Percentiles rank a stretch among this genome's conserved stretches.
These are phyloP conservation scores for Tridacna crocea DNA, from an alignment of 2,888 invertebrate genomes.

Conservation along the genomic window DNA sequence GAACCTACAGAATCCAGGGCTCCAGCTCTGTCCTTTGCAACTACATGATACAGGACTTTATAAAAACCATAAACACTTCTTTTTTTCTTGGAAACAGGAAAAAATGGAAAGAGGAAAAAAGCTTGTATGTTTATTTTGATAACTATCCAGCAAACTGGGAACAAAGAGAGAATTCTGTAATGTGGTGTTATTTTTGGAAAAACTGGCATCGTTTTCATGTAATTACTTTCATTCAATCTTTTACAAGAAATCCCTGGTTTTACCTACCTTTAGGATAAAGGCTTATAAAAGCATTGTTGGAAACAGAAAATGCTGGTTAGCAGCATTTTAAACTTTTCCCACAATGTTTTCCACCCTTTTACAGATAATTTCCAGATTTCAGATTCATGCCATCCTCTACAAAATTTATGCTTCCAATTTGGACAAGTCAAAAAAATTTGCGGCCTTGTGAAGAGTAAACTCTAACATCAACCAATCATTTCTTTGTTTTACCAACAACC, in stretches of 20 bases:
- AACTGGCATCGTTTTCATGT: not conserved
- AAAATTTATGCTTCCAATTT: no score
- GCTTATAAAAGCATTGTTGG: not conserved
- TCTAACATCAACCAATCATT: no score
- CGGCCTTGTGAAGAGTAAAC: no score
- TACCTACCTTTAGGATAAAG: not conserved
- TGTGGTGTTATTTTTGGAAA: not conserved
- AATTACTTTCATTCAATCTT: not conserved
- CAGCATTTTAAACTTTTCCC: not conserved
- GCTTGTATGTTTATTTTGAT: constrained; percentile 8
- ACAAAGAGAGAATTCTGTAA: not conserved
- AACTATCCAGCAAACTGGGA: not conserved
- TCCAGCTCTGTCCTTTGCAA: no score
- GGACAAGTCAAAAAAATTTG: no score
- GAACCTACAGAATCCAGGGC: no score
- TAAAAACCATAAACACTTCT: not conserved
- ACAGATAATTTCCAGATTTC: no score
- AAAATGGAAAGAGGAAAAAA: not conserved
- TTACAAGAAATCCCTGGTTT: not conserved
- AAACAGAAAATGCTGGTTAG: not conserved
- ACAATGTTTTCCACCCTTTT: not conserved
- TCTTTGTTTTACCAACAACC: no score
- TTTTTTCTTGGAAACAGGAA: not conserved
- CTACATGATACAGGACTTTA: no score
- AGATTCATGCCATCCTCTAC: no score